Base-by-base conservation (phyloP, 2,888 invertebrate species). In the Drosophila subquinaria region DNA sequence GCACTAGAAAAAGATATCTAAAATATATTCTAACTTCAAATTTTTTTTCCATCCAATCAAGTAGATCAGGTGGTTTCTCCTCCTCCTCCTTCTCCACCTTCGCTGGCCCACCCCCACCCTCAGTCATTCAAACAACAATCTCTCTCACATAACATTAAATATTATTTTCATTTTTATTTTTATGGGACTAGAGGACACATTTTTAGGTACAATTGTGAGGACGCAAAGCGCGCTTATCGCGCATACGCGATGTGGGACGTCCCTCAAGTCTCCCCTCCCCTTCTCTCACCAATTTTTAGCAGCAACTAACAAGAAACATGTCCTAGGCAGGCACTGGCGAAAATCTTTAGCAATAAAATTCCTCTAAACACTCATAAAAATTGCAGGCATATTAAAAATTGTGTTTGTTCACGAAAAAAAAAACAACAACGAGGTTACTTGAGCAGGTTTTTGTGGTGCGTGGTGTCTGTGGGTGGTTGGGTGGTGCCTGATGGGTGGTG, bases 311-410 rank as follows among this genome's bases (percentile, higher is more conserved):
- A 52, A 55, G 45, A 15, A 69, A 4, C 33, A 36, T 55, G 53
- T 45, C 71, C 83, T 90, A 85, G 84, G 81, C 76, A 56, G 69
- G 64, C 88, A 79, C 78, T 53, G 68, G 64, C 71, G 27, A 82
- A 88, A 89, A 88, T 91, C 91, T 89, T 91, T 85, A 79, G 92
- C 92, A 92, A 92, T 92, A 92, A 92, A 92, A 92, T 91, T 91
- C 90, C 91, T 89, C 90, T 92, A 89, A 90, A 92, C 91, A 92
- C 91, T 92, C 92, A 91, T 92, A 92, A 92, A 92, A 92, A 92
- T 91, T 91, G 91, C 90, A 90, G 82, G 92, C 90, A 92, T 92
- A 92, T 92, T 92, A 92, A 92, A 92, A 92, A 91, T 90, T 92
- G 90, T 90, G 90, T 92, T 91, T 92, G 89, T 88, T 92, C 90